Conservation (phyloP, 2,797 vertebrate genomes). For the Spondyliosoma cantharus region DNA sequence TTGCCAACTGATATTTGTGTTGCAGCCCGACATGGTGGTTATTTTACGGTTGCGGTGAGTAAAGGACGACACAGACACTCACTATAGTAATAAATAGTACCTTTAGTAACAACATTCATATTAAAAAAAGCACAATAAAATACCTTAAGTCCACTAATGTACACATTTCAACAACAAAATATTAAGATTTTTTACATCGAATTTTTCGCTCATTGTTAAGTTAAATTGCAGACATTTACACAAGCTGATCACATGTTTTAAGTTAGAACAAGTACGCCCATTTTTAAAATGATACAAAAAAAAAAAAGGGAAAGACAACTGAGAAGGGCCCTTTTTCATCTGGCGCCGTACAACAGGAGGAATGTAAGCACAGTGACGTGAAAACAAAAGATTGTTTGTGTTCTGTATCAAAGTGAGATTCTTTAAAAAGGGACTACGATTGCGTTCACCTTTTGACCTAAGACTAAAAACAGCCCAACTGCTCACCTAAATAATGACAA, state of each 20-base stretch:
- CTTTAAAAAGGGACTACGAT: background rate
- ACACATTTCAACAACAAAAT: slow-evolving; percentile 64
- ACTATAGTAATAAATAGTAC: slow-evolving; percentile 79
- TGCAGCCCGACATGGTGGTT: background rate
- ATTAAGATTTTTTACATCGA: slow-evolving; percentile 62
- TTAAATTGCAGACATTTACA: slow-evolving; percentile 76
- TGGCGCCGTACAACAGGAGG: slow-evolving; percentile 34
- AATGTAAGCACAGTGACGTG: slow-evolving; percentile 61
- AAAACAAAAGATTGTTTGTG: slow-evolving; percentile 13
- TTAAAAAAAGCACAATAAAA: slow-evolving; percentile 61
- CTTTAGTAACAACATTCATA: slow-evolving; percentile 77
- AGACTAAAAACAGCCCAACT: slow-evolving; percentile 29
- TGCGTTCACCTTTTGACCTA: slow-evolving; percentile 37
- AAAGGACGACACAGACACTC: slow-evolving; percentile 35
- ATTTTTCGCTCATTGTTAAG: slow-evolving; percentile 71
- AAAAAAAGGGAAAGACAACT: background rate
- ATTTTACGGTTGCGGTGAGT: background rate
- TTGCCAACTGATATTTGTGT: background rate
- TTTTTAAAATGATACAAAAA: slow-evolving; percentile 52
- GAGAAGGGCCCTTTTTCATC: slow-evolving; percentile 1
- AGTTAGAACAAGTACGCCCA: slow-evolving; percentile 61
- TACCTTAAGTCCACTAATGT: slow-evolving; percentile 54
- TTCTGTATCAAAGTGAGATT: slow-evolving; percentile 18
- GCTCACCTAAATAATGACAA: slow-evolving; percentile 17
- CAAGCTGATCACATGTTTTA: slow-evolving; percentile 61